Base-by-base conservation (phyloP, 1,140 invertebrate genomes). In the Goniozus legneri region DNA sequence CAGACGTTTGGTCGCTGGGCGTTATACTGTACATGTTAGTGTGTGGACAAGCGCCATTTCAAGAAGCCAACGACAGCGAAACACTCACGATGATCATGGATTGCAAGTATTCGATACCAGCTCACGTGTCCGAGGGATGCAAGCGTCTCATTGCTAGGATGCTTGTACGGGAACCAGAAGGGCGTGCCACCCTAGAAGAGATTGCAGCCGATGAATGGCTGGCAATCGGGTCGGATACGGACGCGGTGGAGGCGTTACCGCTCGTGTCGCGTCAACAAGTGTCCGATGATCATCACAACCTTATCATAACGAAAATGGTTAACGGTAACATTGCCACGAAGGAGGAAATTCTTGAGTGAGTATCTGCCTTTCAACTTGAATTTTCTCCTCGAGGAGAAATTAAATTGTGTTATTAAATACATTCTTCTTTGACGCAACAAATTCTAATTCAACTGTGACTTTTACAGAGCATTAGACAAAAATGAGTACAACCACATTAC, bases 21-120 rank as follows among this genome's bases (percentile, higher is more conserved):
- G 97, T 99, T 2, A 97, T 99, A 65, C 79, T 99, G 18, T 99
- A 94, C 74, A 99, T 98, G 96, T 78, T 99, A 58, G 96, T 98
- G 2, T 95, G 91, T 77, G 97, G 97, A 12, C 86, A 91, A 65
- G 88, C 95, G 12, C 97, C 97, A 12, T 99, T 99, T 73, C 95
- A 98, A 77, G 96, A 98, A 79, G 94, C 95, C 16, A 99, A 98
- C 76, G 97, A 99, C 71, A 97, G 93, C 65, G 97, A 99, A 81
- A 99, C 97, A 1, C 76, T 99, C 12, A 98, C 95, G 2, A 98
- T 97, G 92, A 99, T 99, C 52, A 96, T 99, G 91, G 97, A 99
- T 71, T 98, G 95, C 79, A 97, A 97, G 82, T 99, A 98, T 70
- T 87, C 87, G 37, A 87, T 98, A 60, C 95, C 96, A 43, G 67